Base-by-base conservation (phyloP, 2,888 invertebrate species). In the Microctonus hyperodae region DNA sequence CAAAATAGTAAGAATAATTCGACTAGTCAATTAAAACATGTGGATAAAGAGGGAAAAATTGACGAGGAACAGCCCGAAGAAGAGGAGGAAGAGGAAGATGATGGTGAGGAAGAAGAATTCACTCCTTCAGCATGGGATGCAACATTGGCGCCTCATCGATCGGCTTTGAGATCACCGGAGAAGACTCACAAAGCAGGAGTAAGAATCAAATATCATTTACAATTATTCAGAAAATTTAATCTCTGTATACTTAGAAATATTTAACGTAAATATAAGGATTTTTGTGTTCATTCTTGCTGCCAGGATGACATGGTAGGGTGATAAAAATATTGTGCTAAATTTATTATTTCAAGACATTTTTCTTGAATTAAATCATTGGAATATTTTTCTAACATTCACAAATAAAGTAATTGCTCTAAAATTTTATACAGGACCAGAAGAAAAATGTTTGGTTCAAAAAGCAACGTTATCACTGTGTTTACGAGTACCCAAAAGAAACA, bases 101-200 rank as follows among this genome's bases (percentile, higher is more conserved):
- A 65, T 11, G 89, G 89, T 64, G 91, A 91, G 79, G 86, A 87
- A 62, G 86, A 87, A 37, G 89, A 89, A 75, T 93, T 93, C 82
- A 90, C 92, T 67, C 92, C 93, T 6, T 93, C 92, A 3, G 91
- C 91, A 69, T 94, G 94, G 94, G 90, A 93, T 83, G 90, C 91
- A 74, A 88, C 89, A 76, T 90, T 92, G 20, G 90, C 88, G 1
- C 94, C 94, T n/a, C 86, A 88, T 59, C 90, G 92, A 83, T 91
- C 92, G 28, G 90, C 92, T 16, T 84, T 94, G 20, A 86, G 88
- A 69, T 89, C 88, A 61, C 89, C 89, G 0, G 88, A 89, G 67
- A 88, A 87, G 77, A 85, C 84, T 28, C 61, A 79, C 57, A 84
- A 83, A 72, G 78, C 83, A 67, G 78, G 79, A 71, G 86, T 86